Evolutionary conservation across 2,797 vertebrate genomes (phyloP).

Genomic region (Buceros bicornis): DNA sequence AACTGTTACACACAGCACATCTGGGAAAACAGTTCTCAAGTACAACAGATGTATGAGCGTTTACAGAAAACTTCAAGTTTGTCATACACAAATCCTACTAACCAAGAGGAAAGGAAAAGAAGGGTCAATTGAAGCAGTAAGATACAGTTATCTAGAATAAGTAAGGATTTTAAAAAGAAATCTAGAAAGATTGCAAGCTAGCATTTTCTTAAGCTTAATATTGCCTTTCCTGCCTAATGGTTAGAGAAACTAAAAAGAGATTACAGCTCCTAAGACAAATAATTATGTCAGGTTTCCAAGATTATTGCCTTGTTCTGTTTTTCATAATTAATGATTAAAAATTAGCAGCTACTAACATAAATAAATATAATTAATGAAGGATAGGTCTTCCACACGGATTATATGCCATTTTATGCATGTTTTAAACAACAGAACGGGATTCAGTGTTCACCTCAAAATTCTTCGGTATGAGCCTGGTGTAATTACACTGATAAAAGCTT

Average conservation of each 20-base stretch:
- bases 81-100: neutral
- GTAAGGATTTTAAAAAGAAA: neutral
- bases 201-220: neutral
- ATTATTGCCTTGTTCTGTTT: neutral
- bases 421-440: conserved; percentile 7
- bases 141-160: neutral
- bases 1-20: neutral
- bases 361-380: conserved; percentile 35
- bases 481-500: conserved; percentile 87
- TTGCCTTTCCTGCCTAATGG: neutral
- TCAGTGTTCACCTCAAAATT: conserved; percentile 61
- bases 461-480: conserved; percentile 68
- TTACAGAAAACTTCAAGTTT: neutral
- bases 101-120: neutral
- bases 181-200: neutral
- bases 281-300: neutral
- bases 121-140: neutral
- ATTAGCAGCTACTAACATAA: conserved; percentile 17
- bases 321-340: conserved; percentile 21
- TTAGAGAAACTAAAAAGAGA: neutral
- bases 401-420: neutral
- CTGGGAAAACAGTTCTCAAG: neutral
- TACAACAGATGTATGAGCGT: neutral
- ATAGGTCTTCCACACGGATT: conserved; percentile 29
- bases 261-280: neutral